A percentile compares a stretch with the other conserved stretches of the same genome.
phyloP scores from a whole-genome alignment of 2,888 invertebrate genomes.

The Rutpela maculata region DNA sequence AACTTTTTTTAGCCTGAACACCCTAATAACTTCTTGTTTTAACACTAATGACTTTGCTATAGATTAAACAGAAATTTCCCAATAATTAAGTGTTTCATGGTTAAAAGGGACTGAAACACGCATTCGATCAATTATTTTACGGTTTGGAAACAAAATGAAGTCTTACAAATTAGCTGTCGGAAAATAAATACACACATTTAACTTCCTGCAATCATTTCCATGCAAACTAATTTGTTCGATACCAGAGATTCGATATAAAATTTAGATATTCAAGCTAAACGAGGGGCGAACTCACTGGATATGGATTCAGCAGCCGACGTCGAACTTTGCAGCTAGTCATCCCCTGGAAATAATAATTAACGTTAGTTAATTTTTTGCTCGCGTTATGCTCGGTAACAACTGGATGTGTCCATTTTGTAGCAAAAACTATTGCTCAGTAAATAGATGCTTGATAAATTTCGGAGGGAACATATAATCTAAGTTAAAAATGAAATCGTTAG shows the following conservation, averaged over 20 bases:
- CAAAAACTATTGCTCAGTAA: slow-evolving; percentile 2
- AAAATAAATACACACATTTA: slow-evolving; percentile 37
- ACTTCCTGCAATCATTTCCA: slow-evolving; percentile 22
- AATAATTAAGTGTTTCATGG: slow-evolving; percentile 22
- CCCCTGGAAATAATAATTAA: slow-evolving; percentile 2
- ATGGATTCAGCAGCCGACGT: neutral
- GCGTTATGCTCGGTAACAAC: neutral
- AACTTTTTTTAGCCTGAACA: slow-evolving; percentile 10
- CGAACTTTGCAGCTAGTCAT: slow-evolving; percentile 7
- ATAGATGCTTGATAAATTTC: neutral
- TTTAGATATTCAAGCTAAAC: slow-evolving; percentile 26
- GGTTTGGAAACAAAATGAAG: slow-evolving; percentile 25
- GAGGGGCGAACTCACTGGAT: neutral
- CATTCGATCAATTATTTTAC: slow-evolving; percentile 29
- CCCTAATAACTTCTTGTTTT: slow-evolving; percentile 27
- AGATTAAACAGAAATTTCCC: slow-evolving; percentile 27
- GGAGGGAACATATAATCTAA: no score
- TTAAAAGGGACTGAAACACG: slow-evolving; percentile 12
- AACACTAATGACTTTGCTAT: slow-evolving; percentile 21
- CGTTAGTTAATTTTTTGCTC: slow-evolving; percentile 1
- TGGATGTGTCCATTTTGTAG: neutral
- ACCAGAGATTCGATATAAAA: slow-evolving; percentile 37
- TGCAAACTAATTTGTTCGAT: slow-evolving; percentile 28
- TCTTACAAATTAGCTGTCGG: slow-evolving; percentile 33
- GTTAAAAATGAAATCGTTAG: no score